Evolutionary conservation across 1,140 invertebrate genomes (phyloP).

Genomic region (Bicyclus anynana): DNA sequence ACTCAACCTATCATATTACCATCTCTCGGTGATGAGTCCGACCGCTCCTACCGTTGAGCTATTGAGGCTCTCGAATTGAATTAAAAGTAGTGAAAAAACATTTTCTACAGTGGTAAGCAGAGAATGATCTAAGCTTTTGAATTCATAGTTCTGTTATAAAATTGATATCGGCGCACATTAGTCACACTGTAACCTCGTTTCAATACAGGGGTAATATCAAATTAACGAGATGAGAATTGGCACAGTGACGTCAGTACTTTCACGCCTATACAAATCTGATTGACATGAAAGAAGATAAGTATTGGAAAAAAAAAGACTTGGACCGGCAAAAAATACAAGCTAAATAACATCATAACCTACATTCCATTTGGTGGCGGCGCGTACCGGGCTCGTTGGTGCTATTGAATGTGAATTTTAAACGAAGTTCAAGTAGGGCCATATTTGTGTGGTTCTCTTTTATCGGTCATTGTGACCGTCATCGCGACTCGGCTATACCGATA

Average conservation of each 20-base stretch:
- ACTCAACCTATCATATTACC: no score
- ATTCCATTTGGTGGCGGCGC: slow-evolving; percentile 58
- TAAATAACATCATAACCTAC: slow-evolving; percentile 76
- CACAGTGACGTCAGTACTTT: slow-evolving; percentile 69
- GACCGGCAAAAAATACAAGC: slow-evolving; percentile 61
- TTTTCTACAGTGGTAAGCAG: no score
- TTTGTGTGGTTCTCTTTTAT: slow-evolving; percentile 68
- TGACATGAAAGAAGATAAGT: slow-evolving; percentile 69
- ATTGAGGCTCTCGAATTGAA: no score
- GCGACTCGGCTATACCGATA: slow-evolving; percentile 56
- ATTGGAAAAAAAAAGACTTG: slow-evolving; percentile 70
- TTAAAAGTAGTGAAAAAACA: no score
- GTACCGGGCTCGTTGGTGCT: slow-evolving; percentile 38
- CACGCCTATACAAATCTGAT: slow-evolving; percentile 67
- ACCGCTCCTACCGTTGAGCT: no score
- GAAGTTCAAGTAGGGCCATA: slow-evolving; percentile 58
- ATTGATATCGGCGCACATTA: not conserved
- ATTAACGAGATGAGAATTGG: slow-evolving; percentile 53
- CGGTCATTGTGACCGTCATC: slow-evolving; percentile 64
- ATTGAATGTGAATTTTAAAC: slow-evolving; percentile 70
- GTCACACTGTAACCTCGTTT: slow-evolving; percentile 22
- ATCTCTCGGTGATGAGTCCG: no score
- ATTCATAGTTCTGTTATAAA: no score
- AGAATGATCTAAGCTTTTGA: no score
- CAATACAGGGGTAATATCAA: slow-evolving; percentile 38